These are phyloP conservation scores for Plutella xylostella DNA, from an alignment of 2,888 invertebrate genomes.

Conservation along the genomic window DNA sequence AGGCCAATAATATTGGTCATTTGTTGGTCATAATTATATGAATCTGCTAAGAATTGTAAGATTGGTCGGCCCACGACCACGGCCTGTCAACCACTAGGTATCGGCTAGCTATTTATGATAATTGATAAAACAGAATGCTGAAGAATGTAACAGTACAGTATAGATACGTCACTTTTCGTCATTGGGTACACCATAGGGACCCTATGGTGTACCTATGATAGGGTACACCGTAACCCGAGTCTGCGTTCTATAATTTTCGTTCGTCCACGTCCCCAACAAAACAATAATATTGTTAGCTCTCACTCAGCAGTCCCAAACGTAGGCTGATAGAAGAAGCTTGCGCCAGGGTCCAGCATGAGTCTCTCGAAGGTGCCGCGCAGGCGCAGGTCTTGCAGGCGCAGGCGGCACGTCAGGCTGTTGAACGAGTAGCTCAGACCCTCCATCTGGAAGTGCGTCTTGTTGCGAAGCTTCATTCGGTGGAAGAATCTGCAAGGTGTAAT, in stretches of 20 bases:
- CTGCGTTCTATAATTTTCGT: not conserved
- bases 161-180: too few species aligned
- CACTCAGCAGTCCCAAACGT: constrained; percentile 41
- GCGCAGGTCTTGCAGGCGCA: constrained; percentile 42
- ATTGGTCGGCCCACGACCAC: too few species aligned
- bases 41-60: not conserved
- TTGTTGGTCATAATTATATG: too few species aligned
- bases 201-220: too few species aligned
- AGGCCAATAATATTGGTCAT: too few species aligned
- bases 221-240: too few species aligned
- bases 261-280: not conserved
- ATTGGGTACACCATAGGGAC: too few species aligned
- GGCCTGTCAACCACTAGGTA: too few species aligned
- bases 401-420: constrained; percentile 27
- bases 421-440: constrained; percentile 29
- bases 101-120: too few species aligned
- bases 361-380: constrained; percentile 43
- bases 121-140: too few species aligned
- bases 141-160: too few species aligned
- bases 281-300: constrained; percentile 17
- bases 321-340: constrained; percentile 33
- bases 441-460: constrained; percentile 39
- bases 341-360: constrained; percentile 24
- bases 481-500: constrained; percentile 39
- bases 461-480: constrained; percentile 51